Percentiles rank a stretch among this genome's conserved stretches.
These are phyloP conservation scores for Sisyra terminalis DNA, from an alignment of 2,888 invertebrate genomes.

Conservation along the genomic window DNA sequence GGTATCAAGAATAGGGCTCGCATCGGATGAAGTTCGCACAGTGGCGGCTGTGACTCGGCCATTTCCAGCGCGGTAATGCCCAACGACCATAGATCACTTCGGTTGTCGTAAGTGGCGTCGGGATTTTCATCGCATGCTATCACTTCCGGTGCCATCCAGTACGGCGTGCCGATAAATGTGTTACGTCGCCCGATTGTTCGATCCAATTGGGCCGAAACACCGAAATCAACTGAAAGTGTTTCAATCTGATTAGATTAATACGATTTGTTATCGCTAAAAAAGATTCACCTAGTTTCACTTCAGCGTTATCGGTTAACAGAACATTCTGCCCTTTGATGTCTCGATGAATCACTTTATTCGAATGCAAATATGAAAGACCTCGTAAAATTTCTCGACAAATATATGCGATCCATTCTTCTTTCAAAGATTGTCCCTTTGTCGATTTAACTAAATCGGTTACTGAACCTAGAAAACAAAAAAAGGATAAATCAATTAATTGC, in stretches of 20 bases:
- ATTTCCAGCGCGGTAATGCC: slow-evolving; percentile 99
- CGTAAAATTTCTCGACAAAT: slow-evolving; percentile 92
- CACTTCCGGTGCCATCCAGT: slow-evolving; percentile 99
- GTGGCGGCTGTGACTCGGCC: slow-evolving; percentile 98
- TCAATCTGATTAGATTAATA: too few relatives aligned
- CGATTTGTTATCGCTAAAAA: too few relatives aligned
- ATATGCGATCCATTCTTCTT: slow-evolving; percentile 99
- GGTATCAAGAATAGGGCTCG: slow-evolving; percentile 96
- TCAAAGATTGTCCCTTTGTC: slow-evolving; percentile 93
- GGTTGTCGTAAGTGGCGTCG: slow-evolving; percentile 98
- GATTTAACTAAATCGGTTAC: slow-evolving; percentile 99
- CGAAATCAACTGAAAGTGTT: slow-evolving; percentile 75
- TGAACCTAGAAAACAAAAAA: slow-evolving; percentile 42
- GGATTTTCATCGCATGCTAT: slow-evolving; percentile 99
- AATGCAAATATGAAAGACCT: slow-evolving; percentile 93
- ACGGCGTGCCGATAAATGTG: slow-evolving; percentile 96
- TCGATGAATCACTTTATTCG: slow-evolving; percentile 97
- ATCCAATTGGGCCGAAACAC: slow-evolving; percentile 97
- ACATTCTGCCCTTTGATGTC: slow-evolving; percentile 99
- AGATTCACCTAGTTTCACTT: slow-evolving; percentile 94
- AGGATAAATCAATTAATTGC: not conserved
- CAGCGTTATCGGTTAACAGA: slow-evolving; percentile 96
- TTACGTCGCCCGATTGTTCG: slow-evolving; percentile 97
- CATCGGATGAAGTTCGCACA: slow-evolving; percentile 99
- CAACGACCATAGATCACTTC: slow-evolving; percentile 79